Base-by-base conservation (phyloP, 2,888 invertebrate genomes). In the Apamea sordens region DNA sequence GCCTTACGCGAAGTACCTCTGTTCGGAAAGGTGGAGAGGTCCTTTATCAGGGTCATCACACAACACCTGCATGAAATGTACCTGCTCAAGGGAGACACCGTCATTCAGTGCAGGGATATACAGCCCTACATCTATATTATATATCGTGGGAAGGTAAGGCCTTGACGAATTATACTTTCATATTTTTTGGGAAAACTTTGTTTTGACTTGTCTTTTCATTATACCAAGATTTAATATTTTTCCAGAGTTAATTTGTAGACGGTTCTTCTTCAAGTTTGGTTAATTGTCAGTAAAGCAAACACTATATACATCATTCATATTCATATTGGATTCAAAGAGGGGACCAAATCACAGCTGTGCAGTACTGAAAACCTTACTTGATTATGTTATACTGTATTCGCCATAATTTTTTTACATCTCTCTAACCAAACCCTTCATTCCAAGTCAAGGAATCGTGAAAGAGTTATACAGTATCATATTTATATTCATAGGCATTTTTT, bases 31-130 rank as follows among this genome's bases (percentile, higher is more conserved):
- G 96, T 97, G 71, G 97, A 97, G 86, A 92, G 95, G 21, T 96
- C 97, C 13, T 97, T 97, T 90, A 97, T 97, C 91, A 94, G 97
- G 88, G 96, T 97, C 82, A 93, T 97, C 89, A 97, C 97, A 1
- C 97, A 96, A 86, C 96, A 97, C 83, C 92, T 97, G 6, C 93
- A 93, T 68, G 97, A 97, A 89, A 95, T 96, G 95, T 97, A 97
- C 88, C 96, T 97, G 85, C 91, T 97, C 10, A 96, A 95, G 80
- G 96, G 96, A 7, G 97, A 97, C 79, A 95, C 95, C 0, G 96
- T 97, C 36, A 93, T 97, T 53, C 95, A 96, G 85, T 95, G 94
- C 87, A 94, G 95, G 78, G 97, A 97, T 88, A 92, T 97, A 80
- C 96, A 97, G 79, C 92, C 94, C 2, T 92, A 94, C 61, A 95